Conservation (phyloP, 2,888 invertebrate species). For the Caenorhabditis japonica region DNA sequence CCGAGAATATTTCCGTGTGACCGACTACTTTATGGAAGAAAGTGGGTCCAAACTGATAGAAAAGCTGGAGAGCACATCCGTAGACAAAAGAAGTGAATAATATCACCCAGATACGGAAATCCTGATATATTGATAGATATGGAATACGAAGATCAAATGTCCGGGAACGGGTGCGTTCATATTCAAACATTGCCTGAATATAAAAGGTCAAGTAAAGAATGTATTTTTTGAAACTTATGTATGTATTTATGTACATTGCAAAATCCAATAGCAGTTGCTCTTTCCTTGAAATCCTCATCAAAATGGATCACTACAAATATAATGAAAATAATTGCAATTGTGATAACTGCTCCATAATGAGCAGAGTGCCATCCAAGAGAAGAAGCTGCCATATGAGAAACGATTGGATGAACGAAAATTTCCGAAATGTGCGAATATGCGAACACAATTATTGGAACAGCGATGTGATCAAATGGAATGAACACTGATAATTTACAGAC, state of each 20-base stretch:
- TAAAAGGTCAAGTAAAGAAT: not conserved
- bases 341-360: constrained; percentile 56
- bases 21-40: constrained; percentile 64
- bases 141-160: constrained; percentile 61
- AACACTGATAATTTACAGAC: constrained; percentile 60
- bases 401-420: constrained; percentile 51
- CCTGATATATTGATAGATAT: constrained; percentile 65
- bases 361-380: constrained; percentile 64
- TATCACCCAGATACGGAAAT: constrained; percentile 59
- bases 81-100: constrained; percentile 62
- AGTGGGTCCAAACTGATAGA: constrained; percentile 62
- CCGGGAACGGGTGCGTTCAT: constrained; percentile 58
- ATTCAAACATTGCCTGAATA: constrained; percentile 57
- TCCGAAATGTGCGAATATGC: constrained; percentile 60
- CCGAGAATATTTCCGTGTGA: constrained; percentile 43
- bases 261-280: constrained; percentile 49
- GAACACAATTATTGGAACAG: constrained; percentile 58
- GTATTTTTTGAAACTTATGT: not conserved
- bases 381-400: constrained; percentile 45
- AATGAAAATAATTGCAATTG: constrained; percentile 44
- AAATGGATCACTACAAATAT: constrained; percentile 58
- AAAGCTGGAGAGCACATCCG: constrained; percentile 63
- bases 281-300: constrained; percentile 60
- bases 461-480: constrained; percentile 59
- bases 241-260: too few relatives aligned